Base-by-base conservation (phyloP, 2,113 vertebrate genomes). In the Eidolon helvum region DNA sequence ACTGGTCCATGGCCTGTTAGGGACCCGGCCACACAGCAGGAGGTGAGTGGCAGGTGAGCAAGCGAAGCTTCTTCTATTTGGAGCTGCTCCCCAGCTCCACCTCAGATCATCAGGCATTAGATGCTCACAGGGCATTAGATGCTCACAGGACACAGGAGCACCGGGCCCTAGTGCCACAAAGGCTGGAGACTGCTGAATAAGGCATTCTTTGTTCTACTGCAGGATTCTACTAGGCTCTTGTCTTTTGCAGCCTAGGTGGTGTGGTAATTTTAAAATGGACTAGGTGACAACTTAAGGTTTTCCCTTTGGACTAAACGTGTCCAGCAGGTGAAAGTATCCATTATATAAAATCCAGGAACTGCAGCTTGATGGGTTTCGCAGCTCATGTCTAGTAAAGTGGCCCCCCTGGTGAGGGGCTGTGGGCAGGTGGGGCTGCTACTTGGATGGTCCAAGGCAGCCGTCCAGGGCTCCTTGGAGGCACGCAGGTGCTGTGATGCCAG, bases 361-460 rank as follows among this genome's bases (percentile, higher is more conserved):
- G 4, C 0, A 8, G 33, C 30, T n/a, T 50, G 7, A 7, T 26
- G 0, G 0, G 35, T 43, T 12, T 69, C 15, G 11, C 7, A 33
- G 0, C 50, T 48, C 0, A 4, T 48, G 68, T 65, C 57, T 77
- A 8, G 22, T 16, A 19, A 22, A 19, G 48, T 4, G 21, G 24
- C 48, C 4, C 21, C 33, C 30, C 65, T 48, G 1, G 24, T 22
- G 43, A 6, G 0, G 1, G 7, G 1, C 53, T 7, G 0, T 3
- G 0, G 12, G 0, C 0, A 0, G 69, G 19, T 35, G 43, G 18
- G 0, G 19, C 16, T 22, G 21, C n/a, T 15, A 4, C 4, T 12
- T 33, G 8, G 3, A 11, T 5, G 26, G 28, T 15, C 38, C 4
- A 45, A 0, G 35, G 28, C 4, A 38, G 65, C 80, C 12, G 1